Evolutionary conservation across 2,888 invertebrate genomes (phyloP), one percentile per base, ranked within the genome.

Genomic region (Drosophila emarginata): DNA sequence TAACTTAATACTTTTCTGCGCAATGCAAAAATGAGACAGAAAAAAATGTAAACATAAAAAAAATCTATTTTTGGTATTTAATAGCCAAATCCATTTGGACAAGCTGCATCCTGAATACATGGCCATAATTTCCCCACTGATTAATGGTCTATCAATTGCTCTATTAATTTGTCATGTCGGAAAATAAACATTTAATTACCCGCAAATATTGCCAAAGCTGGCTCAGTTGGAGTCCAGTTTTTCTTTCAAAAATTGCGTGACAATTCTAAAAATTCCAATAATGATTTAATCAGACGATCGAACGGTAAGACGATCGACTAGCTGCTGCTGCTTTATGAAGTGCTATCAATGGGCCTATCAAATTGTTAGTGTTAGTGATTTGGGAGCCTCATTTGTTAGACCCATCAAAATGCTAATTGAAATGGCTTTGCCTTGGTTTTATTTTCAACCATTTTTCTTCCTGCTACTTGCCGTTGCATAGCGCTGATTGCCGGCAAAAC

Each of bases 381-480:
- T 67, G 62, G 50, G 72, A 86, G 83, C 87, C 79, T 81, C 76
- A 81, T 82, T 80, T 84, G 87, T 87, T 74, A 64, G 76, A 76
- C 72, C 74, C 87, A 87, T 89, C 87, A 88, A 87, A 84, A 87
- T 87, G 89, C 80, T 87, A 89, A 87, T 87, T 89, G 87, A 80
- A 79, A 84, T 83, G 61, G 67, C 57, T 69, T 59, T 72, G 57
- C 18, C 72, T 57, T 58, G 12, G 32, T 45, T 45, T 39, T 14
- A 14, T 39, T 39, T n/a, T 14, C 14, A 39, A 39, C 71, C 50
- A 57, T 61, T 65, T 51, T 39, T 23, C 36, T 11, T 21, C 39
- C 12, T 11, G 59, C 26, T 18, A 26, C 28, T 50, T 26, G 26
- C 23, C 23, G 23, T 23, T 23, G 23, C 23, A 23, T 23, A 23